phyloP scores from a whole-genome alignment of 2,888 invertebrate species.

The Drosophila atripex region DNA sequence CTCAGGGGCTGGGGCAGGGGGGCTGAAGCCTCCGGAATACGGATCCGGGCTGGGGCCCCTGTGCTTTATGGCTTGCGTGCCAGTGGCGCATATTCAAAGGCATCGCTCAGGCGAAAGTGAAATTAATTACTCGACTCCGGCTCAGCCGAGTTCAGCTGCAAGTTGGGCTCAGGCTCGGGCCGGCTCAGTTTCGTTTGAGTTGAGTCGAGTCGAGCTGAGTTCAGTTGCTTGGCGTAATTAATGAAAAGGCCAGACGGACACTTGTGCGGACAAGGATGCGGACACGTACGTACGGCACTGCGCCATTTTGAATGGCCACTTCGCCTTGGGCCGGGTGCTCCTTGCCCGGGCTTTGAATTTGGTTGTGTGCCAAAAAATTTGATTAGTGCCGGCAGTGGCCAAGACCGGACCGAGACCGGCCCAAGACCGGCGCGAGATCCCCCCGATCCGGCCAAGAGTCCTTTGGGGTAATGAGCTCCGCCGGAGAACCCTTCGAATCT shows the following conservation, averaged over 20 bases:
- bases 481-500: background rate
- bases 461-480: constrained; percentile 2
- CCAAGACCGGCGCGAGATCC: background rate
- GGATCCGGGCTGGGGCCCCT: background rate
- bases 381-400: constrained; percentile 46
- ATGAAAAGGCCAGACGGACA: constrained; percentile 57
- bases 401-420: too few relatives aligned
- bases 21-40: background rate
- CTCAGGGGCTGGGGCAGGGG: background rate
- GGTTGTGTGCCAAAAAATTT: constrained; percentile 58
- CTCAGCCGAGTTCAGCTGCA: constrained; percentile 39
- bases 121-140: constrained; percentile 73
- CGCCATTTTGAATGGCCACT: constrained; percentile 34
- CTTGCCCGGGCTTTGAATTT: background rate
- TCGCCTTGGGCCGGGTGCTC: background rate
- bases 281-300: constrained; percentile 24
- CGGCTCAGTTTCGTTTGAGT: constrained; percentile 8
- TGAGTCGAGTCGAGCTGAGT: constrained; percentile 30
- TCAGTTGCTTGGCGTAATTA: constrained; percentile 60
- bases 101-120: constrained; percentile 76
- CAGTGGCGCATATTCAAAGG: constrained; percentile 69
- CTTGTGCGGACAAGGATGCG: constrained; percentile 1
- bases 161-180: constrained; percentile 5
- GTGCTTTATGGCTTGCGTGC: constrained; percentile 64
- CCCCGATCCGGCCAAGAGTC: background rate